Evolutionary conservation across 1,140 invertebrate species (phyloP), one percentile per base, ranked within the genome.

Genomic region (Lepidurus couesii): DNA sequence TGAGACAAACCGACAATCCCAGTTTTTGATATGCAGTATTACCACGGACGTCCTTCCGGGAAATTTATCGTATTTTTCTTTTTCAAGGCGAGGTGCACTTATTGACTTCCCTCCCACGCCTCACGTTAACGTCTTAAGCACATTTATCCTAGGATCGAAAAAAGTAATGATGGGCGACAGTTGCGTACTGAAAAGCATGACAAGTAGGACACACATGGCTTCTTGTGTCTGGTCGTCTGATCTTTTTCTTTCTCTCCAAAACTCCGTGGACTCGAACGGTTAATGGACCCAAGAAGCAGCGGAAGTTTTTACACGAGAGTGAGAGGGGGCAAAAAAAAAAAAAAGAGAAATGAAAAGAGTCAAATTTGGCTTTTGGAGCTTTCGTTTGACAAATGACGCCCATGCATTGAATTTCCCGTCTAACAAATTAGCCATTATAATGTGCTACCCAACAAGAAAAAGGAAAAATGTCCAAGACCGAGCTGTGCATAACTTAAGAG

Each of bases 191-290:
- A 65, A 65, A 13, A 65, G 53, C 53, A 65, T 65, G 53, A 65
- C 53, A 65, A 65, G 53, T 21, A 65, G 53, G 53, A 65, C 53
- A 65, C 53, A 65, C 53, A 65, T 65, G 53, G 53, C 53, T 65
- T 65, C 53, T 65, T 65, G 53, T 65, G 53, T 65, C 53, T 65
- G 7, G 9, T 65, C 53, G 53, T 65, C 53, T 65, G 53, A 21
- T 3, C 34, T 34, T 34, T 21, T 65, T 65, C 16, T 21, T 9
- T 13, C 21, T 65, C 53, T 13, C 21, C 16, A 21, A 65, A 65
- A 65, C 53, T 21, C 53, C 53, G 53, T 4, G 53, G 53, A 16
- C 53, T 16, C 21, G 9, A 7, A 21, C 34, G n/a, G 21, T 65
- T 65, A 65, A n/a, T 13, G 53, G 53, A 65, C 16, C 53, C 21